phyloP scores from a whole-genome alignment of 2,797 vertebrate genomes.

The Valencia hispanica region DNA sequence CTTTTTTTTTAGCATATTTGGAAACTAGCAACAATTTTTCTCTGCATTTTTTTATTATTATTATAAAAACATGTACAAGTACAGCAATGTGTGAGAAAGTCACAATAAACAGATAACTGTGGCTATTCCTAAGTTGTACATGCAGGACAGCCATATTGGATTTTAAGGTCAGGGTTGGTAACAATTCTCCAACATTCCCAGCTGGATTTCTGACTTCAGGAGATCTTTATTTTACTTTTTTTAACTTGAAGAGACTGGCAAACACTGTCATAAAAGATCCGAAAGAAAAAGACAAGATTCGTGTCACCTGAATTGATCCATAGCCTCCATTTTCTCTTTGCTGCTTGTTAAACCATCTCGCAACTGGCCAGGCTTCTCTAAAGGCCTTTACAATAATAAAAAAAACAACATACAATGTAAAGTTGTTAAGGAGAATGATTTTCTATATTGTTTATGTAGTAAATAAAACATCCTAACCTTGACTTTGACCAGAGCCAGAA shows the following conservation, averaged over 20 bases:
- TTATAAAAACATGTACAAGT: no score
- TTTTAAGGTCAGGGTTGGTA: no score
- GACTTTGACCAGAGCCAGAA: constrained; percentile 80
- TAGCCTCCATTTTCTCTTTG: constrained; percentile 76
- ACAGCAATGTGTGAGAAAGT: no score
- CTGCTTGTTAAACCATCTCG: constrained; percentile 84
- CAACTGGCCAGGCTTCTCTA: constrained; percentile 57
- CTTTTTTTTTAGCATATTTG: no score
- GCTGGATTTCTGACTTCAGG: no score
- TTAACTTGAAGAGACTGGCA: neutral
- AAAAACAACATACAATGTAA: neutral
- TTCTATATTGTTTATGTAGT: neutral
- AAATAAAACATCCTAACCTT: constrained; percentile 25
- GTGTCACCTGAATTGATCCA: constrained; percentile 88
- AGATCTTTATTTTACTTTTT: no score
- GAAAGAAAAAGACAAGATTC: neutral
- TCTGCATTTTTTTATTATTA: no score
- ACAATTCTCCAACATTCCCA: no score
- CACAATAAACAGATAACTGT: no score
- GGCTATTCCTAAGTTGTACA: no score
- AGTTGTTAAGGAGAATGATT: neutral
- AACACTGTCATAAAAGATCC: neutral
- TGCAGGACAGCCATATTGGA: no score
- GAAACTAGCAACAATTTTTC: no score
- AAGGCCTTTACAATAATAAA: constrained; percentile 49